Evolutionary conservation across 2,113 vertebrate species (phyloP).

Genomic region (Gnathonemus echidnorhynchus): DNA sequence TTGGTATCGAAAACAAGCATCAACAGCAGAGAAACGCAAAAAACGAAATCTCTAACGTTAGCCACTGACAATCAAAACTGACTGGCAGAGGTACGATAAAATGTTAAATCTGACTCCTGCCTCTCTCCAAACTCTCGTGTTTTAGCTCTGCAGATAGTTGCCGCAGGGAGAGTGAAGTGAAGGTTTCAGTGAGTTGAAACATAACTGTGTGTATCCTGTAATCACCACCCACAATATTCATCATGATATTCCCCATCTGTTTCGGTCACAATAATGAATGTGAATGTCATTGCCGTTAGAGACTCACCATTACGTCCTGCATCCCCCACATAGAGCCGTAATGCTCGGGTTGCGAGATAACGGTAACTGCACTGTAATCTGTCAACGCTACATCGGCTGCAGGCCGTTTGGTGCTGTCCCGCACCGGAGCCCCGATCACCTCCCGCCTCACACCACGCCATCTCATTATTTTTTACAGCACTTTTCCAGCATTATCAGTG

Average conservation of each 20-base stretch:
- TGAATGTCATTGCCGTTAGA: neutral
- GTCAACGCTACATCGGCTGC: neutral
- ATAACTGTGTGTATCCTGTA: neutral
- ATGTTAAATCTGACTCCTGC: neutral
- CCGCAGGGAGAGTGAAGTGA: neutral
- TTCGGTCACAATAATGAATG: neutral
- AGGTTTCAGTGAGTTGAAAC: neutral
- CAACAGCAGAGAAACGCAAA: neutral
- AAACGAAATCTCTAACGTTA: neutral
- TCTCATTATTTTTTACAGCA: constrained; percentile 40
- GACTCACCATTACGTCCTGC: neutral
- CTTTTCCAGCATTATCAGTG: constrained; percentile 33
- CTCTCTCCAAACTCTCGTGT: neutral
- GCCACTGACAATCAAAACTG: neutral
- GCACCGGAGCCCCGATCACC: neutral
- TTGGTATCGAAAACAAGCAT: neutral
- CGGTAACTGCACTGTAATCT: neutral
- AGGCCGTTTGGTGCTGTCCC: neutral
- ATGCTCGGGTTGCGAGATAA: neutral
- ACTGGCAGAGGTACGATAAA: neutral
- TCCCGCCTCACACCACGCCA: neutral
- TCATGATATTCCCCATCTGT: neutral
- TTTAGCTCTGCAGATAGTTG: neutral
- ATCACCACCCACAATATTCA: neutral
- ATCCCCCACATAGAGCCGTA: neutral